phyloP scores from a whole-genome alignment of 2,113 vertebrate genomes.

The Falcunculus frontatus region DNA sequence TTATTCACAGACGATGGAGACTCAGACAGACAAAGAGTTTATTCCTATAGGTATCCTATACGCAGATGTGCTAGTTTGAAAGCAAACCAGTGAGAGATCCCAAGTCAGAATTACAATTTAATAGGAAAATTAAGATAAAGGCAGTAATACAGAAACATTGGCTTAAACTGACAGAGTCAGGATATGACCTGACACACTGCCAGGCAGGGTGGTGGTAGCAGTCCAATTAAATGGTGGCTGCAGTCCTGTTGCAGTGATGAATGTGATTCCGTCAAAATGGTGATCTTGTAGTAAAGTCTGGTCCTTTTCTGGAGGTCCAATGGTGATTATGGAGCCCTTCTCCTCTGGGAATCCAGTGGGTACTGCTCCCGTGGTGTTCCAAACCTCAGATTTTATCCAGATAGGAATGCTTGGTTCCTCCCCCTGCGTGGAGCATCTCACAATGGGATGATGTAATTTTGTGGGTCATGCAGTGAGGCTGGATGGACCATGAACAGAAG shows the following conservation, averaged over 20 bases:
- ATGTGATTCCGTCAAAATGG: background rate
- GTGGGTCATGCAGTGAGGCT: background rate
- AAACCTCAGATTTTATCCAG: background rate
- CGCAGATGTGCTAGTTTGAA: background rate
- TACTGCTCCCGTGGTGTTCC: background rate
- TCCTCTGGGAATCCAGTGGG: background rate
- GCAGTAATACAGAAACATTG: background rate
- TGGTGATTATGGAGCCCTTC: background rate
- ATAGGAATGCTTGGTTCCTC: background rate
- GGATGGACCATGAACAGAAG: background rate
- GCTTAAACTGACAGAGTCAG: background rate
- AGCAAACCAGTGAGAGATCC: background rate
- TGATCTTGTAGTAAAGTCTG: background rate
- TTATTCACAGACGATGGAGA: background rate
- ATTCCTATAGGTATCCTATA: background rate
- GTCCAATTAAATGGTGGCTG: background rate
- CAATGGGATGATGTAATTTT: background rate
- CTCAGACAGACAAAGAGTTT: background rate
- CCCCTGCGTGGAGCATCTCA: background rate
- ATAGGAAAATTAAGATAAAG: background rate
- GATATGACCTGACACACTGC: background rate
- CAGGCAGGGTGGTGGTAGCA: background rate
- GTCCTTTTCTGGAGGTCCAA: background rate
- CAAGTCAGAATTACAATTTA: background rate
- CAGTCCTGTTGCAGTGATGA: background rate